Conservation (phyloP, 1,140 invertebrate species). For the Maconellicoccus hirsutus region DNA sequence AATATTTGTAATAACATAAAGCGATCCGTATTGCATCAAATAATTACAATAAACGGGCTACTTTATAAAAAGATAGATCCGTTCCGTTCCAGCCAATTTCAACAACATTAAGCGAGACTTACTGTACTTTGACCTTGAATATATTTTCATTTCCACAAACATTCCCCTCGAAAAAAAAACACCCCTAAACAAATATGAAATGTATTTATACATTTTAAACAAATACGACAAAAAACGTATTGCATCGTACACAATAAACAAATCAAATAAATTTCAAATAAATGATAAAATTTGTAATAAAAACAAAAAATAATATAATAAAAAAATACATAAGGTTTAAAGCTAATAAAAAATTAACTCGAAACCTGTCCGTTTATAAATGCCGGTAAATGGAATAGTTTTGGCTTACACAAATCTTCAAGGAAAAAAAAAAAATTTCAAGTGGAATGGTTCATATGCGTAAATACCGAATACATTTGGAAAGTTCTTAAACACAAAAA, state of each 20-base stretch:
- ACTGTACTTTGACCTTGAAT: too few relatives aligned
- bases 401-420: not conserved
- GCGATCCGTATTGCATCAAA: too few relatives aligned
- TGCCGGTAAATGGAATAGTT: not conserved
- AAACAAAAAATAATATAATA: not conserved
- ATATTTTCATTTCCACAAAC: too few relatives aligned
- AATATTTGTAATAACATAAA: too few relatives aligned
- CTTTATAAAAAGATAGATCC: too few relatives aligned
- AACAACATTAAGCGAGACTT: too few relatives aligned
- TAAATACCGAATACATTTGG: too few relatives aligned
- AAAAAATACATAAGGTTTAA: constrained; percentile 1
- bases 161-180: too few relatives aligned
- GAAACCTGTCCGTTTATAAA: not conserved
- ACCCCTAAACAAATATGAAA: not conserved
- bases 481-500: too few relatives aligned
- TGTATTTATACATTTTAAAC: constrained; percentile 8
- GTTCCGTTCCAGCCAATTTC: too few relatives aligned
- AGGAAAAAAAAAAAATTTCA: not conserved
- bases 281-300: constrained; percentile 6
- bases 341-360: constrained; percentile 10
- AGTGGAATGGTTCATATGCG: too few relatives aligned
- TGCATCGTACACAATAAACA: constrained; percentile 1
- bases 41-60: too few relatives aligned
- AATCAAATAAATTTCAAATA: not conserved
- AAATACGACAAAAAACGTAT: not conserved